Conservation (phyloP, 2,113 vertebrate species). For the Protobothrops flavoviridis region DNA sequence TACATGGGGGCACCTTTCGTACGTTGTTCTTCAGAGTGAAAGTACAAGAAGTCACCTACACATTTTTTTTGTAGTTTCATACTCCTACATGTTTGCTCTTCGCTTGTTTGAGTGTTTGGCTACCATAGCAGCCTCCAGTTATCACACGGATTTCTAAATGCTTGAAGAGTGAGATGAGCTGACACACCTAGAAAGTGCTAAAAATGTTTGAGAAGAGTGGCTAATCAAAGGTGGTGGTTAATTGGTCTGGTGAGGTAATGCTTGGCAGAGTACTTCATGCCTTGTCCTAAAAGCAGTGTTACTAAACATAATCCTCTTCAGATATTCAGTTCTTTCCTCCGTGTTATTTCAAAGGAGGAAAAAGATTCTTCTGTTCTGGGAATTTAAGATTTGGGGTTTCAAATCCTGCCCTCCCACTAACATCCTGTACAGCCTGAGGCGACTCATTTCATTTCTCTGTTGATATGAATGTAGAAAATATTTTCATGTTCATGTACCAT, state of each 20-base stretch:
- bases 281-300: slow-evolving; percentile 43
- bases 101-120: slow-evolving; percentile 45
- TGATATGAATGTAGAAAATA: not conserved
- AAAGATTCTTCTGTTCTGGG: slow-evolving; percentile 18
- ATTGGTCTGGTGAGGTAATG: slow-evolving; percentile 47
- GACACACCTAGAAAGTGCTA: slow-evolving; percentile 27
- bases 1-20: not conserved
- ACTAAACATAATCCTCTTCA: not conserved
- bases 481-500: not conserved
- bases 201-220: slow-evolving; percentile 43
- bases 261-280: slow-evolving; percentile 41
- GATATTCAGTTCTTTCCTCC: slow-evolving; percentile 29
- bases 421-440: slow-evolving; percentile 13
- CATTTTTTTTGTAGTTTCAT: not conserved
- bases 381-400: slow-evolving; percentile 18
- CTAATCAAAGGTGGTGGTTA: slow-evolving; percentile 15
- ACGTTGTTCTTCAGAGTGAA: not conserved
- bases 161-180: slow-evolving; percentile 40
- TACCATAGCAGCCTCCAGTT: slow-evolving; percentile 41
- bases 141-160: slow-evolving; percentile 18
- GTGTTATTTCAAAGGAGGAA: slow-evolving; percentile 14
- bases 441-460: slow-evolving; percentile 11
- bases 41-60: not conserved
- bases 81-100: not conserved
- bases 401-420: slow-evolving; percentile 13